Evolutionary conservation across 2,888 invertebrate genomes (phyloP), one percentile per base, ranked within the genome.

Genomic region (Cotesia congregata): DNA sequence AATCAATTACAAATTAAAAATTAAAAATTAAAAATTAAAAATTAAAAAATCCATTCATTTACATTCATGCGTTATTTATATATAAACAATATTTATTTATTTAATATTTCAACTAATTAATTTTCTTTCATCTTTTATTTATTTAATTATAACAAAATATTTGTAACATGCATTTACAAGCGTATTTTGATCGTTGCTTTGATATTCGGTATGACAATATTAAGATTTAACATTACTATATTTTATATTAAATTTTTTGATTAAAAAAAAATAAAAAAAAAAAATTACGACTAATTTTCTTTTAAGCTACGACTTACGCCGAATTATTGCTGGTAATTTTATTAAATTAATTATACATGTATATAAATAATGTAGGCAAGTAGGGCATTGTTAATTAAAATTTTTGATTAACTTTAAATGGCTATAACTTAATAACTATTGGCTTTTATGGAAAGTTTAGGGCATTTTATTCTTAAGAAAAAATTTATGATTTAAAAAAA

Each of bases 151-250:
- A 89, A 88, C 88, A 88, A 88, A 87, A 88, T 88, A 89, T 88
- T 88, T 88, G 83, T 86, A 86, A 86, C 85, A 85, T 88, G 87
- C 88, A 87, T 88, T 88, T 87, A 88, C 88, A 89, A 89, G 89
- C 89, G 89, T 89, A 89, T 89, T 89, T 89, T 89, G 88, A 89
- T 89, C 89, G 86, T 88, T 89, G 88, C 88, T 89, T 89, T 88
- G 87, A 88, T 86, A 87, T 88, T 71, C 83, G 85, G 83, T 86
- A 83, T 83, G 85, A 84, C 81, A 82, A 83, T 78, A 74, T 76
- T 78, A 68, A 77, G 82, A 78, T 74, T 76, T 82, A 80, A 78
- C 3, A 30, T 30, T 30, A 30, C 30, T 30, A 30, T 80, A 41
- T 41, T 38, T 72, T 77, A 15, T 64, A 65, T 72, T 30, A 71